A percentile compares a stretch with the other conserved stretches of the same genome.
Evolutionary conservation across 2,888 invertebrate species (phyloP).

Genomic region (Acleris laterana): DNA sequence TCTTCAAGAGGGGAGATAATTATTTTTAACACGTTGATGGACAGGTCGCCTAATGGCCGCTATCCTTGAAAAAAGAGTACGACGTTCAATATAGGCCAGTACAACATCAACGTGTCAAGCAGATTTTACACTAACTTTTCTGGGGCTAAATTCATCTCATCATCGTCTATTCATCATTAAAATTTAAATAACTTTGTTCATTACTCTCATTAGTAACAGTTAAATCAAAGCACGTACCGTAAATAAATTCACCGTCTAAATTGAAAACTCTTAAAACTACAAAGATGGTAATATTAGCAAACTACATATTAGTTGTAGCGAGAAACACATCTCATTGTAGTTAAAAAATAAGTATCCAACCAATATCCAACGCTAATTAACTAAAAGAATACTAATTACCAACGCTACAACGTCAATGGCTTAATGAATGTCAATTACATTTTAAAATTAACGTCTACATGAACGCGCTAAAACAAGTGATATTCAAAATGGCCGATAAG

Average conservation of each 20-base stretch:
- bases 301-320: slow-evolving; percentile 1
- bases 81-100: too few relatives aligned
- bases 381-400: slow-evolving; percentile 27
- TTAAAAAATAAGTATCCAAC: slow-evolving; percentile 1
- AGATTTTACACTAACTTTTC: too few relatives aligned
- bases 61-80: too few relatives aligned
- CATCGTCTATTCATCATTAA: too few relatives aligned
- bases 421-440: slow-evolving; percentile 28
- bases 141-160: too few relatives aligned
- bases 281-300: neutral
- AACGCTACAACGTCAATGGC: slow-evolving; percentile 22
- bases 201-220: too few relatives aligned
- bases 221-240: too few relatives aligned
- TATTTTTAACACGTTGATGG: too few relatives aligned
- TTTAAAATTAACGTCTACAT: slow-evolving; percentile 23
- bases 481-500: slow-evolving; percentile 28
- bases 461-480: slow-evolving; percentile 15
- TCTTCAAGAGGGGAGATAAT: too few relatives aligned
- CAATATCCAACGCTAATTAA: neutral
- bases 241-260: neutral
- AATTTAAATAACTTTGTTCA: too few relatives aligned
- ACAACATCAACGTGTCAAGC: too few relatives aligned
- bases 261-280: neutral
- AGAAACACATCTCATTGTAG: slow-evolving; percentile 8
- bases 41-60: too few relatives aligned